Evolutionary conservation across 35 echinoderm and acorn worm genomes (phyloP), one percentile per base, ranked within the genome.

Genomic region (Apostichopus japonicus): DNA sequence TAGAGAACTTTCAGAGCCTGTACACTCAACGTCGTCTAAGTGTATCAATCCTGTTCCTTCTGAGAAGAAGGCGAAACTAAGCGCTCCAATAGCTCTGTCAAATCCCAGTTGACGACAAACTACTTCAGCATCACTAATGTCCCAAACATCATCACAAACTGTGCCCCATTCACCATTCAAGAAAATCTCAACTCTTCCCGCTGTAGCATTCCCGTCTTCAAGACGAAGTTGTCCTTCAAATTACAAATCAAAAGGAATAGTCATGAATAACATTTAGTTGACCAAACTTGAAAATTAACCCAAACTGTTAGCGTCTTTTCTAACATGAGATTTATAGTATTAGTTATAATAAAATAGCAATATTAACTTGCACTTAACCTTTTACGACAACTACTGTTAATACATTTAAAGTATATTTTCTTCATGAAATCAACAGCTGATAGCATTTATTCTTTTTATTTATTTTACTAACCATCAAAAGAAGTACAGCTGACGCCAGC

Each of bases 131-230:
- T 91, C 90, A 6, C 33, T 55, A 11, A 91, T 52, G 57, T 91
- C 72, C 90, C 90, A 91, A 7, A 53, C 44, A 22, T 91, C 90
- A 77, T 91, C 90, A 78, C 90, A 91, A 5, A 91, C 90, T 24
- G 90, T 91, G 6, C 90, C 90, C 90, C 90, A 91, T 5, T 78
- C 7, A 19, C 25, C 72, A 3, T 91, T 55, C 6, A 78, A 22
- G 23, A 55, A 79, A 9, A 91, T 54, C 23, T 91, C 90, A 23
- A 91, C 90, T 54, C 90, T 19, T 23, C 90, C 90, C 21, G 72
- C 70, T 14, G 54, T 53, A 6, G 11, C 70, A 19, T 73, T 19
- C 5, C 70, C 70, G 21, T 19, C 70, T 6, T 73, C 6, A 6
- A 73, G 70, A 22, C 70, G 70, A 19, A 73, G 13, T 14, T 3